These are phyloP conservation scores for Scarus forsteni DNA, from an alignment of 2,797 vertebrate genomes.

Conservation along the genomic window DNA sequence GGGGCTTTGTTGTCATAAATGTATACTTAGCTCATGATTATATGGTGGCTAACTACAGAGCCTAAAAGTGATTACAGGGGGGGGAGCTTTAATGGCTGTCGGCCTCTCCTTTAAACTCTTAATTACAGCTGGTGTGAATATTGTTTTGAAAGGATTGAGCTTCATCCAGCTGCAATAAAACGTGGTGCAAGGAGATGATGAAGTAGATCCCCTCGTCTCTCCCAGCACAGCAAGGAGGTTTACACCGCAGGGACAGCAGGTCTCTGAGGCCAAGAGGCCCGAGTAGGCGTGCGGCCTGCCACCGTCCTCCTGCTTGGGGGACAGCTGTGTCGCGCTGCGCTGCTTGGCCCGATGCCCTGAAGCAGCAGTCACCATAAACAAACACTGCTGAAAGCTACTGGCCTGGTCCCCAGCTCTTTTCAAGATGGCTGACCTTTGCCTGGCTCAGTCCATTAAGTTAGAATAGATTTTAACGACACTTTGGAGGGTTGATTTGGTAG, in stretches of 20 bases:
- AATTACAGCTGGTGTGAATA: conserved; percentile 70
- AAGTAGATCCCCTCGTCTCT: conserved; percentile 3
- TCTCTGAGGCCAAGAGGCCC: conserved; percentile 56
- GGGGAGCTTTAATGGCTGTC: conserved; percentile 56
- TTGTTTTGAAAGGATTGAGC: conserved; percentile 68
- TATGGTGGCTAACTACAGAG: conserved; percentile 50
- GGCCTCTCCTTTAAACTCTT: conserved; percentile 56
- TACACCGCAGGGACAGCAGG: conserved; percentile 51
- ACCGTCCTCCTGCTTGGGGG: conserved; percentile 57
- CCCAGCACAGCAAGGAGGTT: conserved; percentile 41
- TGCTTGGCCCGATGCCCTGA: conserved; percentile 71
- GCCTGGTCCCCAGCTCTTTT: conserved; percentile 61
- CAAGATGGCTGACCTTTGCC: conserved; percentile 53
- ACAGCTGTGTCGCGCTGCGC: conserved; percentile 66
- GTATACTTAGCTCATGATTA: conserved; percentile 72
- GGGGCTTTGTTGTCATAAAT: conserved; percentile 47
- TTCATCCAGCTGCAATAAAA: conserved; percentile 70
- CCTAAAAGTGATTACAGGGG: conserved; percentile 63
- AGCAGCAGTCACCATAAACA: conserved; percentile 81
- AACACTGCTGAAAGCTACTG: conserved; percentile 77
- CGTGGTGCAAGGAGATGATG: conserved; percentile 30
- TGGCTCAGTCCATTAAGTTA: conserved; percentile 56
- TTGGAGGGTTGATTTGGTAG: conserved; percentile 25
- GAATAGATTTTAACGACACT: conserved; percentile 45
- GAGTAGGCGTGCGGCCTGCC: conserved; percentile 63